phyloP scores from a whole-genome alignment of 1,140 invertebrate genomes.

The Tribolium castaneum region DNA sequence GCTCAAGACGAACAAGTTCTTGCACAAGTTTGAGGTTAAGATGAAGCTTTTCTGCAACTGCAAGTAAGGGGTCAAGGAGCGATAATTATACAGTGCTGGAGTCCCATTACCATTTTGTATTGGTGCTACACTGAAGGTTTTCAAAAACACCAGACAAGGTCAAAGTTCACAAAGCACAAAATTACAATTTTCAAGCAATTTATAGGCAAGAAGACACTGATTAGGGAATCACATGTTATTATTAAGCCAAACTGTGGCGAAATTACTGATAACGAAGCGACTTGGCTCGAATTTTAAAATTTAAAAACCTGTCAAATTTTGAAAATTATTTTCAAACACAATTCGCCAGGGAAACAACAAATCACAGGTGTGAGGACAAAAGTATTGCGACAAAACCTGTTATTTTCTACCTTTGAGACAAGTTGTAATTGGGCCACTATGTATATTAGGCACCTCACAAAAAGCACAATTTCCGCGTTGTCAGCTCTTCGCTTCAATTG shows the following conservation, averaged over 20 bases:
- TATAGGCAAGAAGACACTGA: background rate
- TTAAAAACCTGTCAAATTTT: background rate
- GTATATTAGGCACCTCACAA: background rate
- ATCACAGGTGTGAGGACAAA: background rate
- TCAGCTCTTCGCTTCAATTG: background rate
- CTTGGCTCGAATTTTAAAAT: background rate
- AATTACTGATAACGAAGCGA: background rate
- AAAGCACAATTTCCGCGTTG: no score
- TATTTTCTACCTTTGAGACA: background rate
- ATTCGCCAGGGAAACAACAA: background rate
- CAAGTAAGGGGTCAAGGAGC: slow-evolving; percentile 21
- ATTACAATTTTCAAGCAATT: background rate
- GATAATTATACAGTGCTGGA: background rate
- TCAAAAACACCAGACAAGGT: background rate
- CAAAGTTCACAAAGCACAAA: background rate
- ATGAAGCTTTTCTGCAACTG: slow-evolving; percentile 39
- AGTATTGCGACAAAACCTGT: background rate
- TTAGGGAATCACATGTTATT: background rate
- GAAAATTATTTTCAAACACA: background rate
- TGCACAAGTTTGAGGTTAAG: slow-evolving; percentile 18
- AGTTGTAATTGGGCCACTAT: background rate
- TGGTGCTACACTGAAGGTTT: background rate
- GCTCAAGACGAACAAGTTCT: slow-evolving; percentile 2
- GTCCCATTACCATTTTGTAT: background rate
- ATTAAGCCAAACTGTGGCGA: background rate